Percentiles rank a stretch among this genome's conserved stretches.
phyloP scores from a whole-genome alignment of 2,797 vertebrate species.

The Heterohyrax brucei region DNA sequence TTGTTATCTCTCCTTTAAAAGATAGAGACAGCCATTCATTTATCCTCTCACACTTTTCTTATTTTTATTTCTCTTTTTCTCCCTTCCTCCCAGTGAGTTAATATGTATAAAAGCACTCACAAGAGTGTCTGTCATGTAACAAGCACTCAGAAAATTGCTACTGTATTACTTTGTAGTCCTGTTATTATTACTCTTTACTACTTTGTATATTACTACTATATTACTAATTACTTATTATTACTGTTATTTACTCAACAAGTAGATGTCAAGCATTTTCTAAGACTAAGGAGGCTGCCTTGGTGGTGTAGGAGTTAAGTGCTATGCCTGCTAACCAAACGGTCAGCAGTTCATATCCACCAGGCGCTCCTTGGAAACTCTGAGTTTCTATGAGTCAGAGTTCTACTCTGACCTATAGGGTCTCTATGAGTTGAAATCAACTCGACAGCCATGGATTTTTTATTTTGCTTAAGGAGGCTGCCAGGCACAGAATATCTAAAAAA shows the following conservation, averaged over 20 bases:
- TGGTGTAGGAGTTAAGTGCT: too few relatives aligned
- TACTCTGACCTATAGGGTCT: too few relatives aligned
- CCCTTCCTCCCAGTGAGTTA: neutral
- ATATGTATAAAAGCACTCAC: neutral
- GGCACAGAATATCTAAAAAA: neutral
- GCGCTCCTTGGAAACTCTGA: too few relatives aligned
- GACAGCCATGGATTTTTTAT: too few relatives aligned
- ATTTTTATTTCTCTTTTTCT: neutral
- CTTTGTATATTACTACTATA: too few relatives aligned
- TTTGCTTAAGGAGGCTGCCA: neutral
- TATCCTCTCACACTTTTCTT: neutral
- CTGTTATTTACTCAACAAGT: neutral
- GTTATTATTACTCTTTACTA: too few relatives aligned
- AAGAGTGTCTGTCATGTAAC: neutral
- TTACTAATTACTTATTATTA: neutral
- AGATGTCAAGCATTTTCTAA: neutral
- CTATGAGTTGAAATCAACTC: too few relatives aligned
- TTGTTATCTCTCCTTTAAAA: neutral
- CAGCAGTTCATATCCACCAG: too few relatives aligned
- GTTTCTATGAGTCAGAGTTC: too few relatives aligned
- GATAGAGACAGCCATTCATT: neutral
- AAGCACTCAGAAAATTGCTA: neutral
- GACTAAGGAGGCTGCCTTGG: neutral
- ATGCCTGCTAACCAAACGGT: too few relatives aligned
- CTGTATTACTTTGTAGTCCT: too few relatives aligned